Percentiles rank a stretch among this genome's conserved stretches.
Evolutionary conservation across 2,888 invertebrate genomes (phyloP).

Genomic region (Abrostola triplasia): DNA sequence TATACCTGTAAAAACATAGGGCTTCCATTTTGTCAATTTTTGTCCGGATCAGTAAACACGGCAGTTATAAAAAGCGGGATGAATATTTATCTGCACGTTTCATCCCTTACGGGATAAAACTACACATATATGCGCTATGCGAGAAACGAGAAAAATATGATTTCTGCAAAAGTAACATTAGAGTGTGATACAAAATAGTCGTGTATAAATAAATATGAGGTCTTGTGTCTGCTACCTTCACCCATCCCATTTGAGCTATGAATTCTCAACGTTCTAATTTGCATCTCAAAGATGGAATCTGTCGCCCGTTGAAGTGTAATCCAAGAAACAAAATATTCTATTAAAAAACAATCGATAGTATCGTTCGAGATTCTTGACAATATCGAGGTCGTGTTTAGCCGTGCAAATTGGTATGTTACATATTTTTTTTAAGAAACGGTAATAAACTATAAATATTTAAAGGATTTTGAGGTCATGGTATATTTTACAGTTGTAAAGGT

Average conservation of each 20-base stretch:
- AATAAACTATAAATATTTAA: background rate
- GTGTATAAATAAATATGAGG: slow-evolving; percentile 56
- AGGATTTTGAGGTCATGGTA: too few relatives aligned
- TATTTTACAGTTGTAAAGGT: too few relatives aligned
- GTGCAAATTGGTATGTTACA: background rate
- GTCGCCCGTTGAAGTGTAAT: slow-evolving; percentile 60
- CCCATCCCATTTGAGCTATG: slow-evolving; percentile 70
- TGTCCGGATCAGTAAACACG: background rate
- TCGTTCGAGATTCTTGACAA: slow-evolving; percentile 6
- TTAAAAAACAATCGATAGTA: slow-evolving; percentile 56
- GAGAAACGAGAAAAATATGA: slow-evolving; percentile 10
- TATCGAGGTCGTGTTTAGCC: background rate
- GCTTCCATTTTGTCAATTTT: background rate
- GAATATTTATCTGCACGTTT: slow-evolving; percentile 14
- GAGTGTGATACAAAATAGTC: slow-evolving; percentile 33
- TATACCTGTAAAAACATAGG: background rate
- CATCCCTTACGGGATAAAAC: slow-evolving; percentile 1
- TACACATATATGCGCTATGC: background rate
- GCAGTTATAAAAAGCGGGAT: slow-evolving; percentile 3
- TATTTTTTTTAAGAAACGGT: background rate
- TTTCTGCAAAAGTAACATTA: slow-evolving; percentile 32
- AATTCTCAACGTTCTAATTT: slow-evolving; percentile 72
- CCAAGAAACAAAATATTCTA: slow-evolving; percentile 55
- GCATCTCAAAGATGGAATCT: slow-evolving; percentile 77
- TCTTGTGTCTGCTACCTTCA: slow-evolving; percentile 55